Conservation (phyloP, 2,888 invertebrate species). For the Cecidostiba fungosa region DNA sequence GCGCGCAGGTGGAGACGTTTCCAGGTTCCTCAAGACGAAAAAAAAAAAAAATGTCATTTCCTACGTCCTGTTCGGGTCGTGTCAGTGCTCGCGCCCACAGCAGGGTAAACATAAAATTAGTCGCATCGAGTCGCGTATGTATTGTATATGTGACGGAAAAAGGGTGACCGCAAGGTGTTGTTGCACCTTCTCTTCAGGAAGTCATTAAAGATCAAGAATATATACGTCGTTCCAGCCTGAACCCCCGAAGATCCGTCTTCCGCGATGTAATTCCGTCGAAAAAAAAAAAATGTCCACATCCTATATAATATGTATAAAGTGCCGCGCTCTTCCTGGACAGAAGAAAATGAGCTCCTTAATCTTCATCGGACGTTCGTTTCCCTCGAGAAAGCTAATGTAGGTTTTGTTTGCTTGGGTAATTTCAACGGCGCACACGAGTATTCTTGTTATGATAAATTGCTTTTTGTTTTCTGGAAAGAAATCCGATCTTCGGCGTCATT, state of each 20-base stretch:
- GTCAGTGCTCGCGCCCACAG: slow-evolving; percentile 57
- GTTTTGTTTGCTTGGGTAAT: slow-evolving; percentile 11
- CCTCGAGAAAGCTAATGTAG: slow-evolving; percentile 17
- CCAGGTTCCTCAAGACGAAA: slow-evolving; percentile 46
- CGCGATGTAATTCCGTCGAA: slow-evolving; percentile 17
- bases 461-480: slow-evolving; percentile 33
- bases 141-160: slow-evolving; percentile 62
- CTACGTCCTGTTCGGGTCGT: slow-evolving; percentile 54
- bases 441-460: slow-evolving; percentile 28
- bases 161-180: slow-evolving; percentile 66
- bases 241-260: slow-evolving; percentile 25
- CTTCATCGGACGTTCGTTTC: slow-evolving; percentile 53
- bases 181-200: slow-evolving; percentile 50
- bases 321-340: slow-evolving; percentile 31
- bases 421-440: neutral
- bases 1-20: slow-evolving; percentile 57
- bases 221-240: neutral
- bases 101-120: slow-evolving; percentile 71
- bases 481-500: neutral
- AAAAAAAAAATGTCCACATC: slow-evolving; percentile 44
- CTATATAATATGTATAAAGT: neutral
- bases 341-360: slow-evolving; percentile 47
- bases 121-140: slow-evolving; percentile 61
- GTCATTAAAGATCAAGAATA: slow-evolving; percentile 61
- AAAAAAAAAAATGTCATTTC: slow-evolving; percentile 61